A percentile compares a stretch with the other conserved stretches of the same genome.
Evolutionary conservation across 2,888 invertebrate genomes (phyloP).

Genomic region (Nomada lathburiana): DNA sequence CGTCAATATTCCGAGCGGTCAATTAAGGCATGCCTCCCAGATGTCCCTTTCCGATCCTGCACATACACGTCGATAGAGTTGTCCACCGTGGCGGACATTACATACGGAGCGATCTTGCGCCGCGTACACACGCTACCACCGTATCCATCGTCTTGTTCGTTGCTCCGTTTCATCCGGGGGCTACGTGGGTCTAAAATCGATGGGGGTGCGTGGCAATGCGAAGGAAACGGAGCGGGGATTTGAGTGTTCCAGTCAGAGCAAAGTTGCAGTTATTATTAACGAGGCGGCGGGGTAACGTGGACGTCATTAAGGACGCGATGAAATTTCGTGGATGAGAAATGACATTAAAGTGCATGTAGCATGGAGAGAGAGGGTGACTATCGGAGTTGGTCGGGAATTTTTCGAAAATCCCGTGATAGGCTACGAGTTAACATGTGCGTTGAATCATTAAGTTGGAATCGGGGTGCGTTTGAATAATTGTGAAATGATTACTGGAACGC

Average conservation of each 20-base stretch:
- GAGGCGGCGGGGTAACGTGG: no score
- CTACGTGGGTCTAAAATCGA: background rate
- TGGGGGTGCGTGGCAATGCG: background rate
- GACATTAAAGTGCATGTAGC: background rate
- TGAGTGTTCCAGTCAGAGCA: slow-evolving; percentile 7
- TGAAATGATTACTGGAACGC: no score
- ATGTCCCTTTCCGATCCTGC: slow-evolving; percentile 69
- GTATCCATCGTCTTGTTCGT: background rate
- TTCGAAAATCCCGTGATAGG: no score
- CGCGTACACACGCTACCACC: slow-evolving; percentile 29
- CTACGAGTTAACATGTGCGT: no score
- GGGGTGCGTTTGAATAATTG: no score
- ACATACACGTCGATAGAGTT: slow-evolving; percentile 60
- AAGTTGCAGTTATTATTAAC: background rate
- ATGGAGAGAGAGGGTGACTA: no score
- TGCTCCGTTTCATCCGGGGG: background rate
- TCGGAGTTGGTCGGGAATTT: no score
- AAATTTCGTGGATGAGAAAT: background rate
- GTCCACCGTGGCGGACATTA: slow-evolving; percentile 57
- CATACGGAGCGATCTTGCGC: slow-evolving; percentile 46
- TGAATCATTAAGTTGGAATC: no score
- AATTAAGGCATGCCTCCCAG: slow-evolving; percentile 79
- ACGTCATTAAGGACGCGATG: background rate
- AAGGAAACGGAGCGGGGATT: background rate
- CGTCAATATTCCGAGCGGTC: slow-evolving; percentile 80